Conservation (phyloP, 1,140 invertebrate species). For the Halictus rubicundus region DNA sequence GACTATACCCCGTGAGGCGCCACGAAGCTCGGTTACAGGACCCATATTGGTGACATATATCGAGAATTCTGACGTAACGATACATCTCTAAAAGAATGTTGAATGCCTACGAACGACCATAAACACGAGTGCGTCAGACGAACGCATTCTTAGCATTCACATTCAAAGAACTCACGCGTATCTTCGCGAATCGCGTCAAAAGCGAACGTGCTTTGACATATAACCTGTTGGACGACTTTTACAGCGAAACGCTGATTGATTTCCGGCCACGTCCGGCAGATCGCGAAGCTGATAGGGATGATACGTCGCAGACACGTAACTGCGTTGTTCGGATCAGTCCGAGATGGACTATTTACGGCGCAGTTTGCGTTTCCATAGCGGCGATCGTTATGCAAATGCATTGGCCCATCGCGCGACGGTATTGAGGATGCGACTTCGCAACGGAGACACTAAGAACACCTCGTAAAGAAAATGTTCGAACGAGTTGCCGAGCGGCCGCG, state of each 20-base stretch:
- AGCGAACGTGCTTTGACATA: no score
- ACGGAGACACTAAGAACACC: background rate
- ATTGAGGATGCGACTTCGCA: background rate
- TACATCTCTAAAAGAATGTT: no score
- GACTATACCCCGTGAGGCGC: no score
- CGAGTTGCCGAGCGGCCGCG: background rate
- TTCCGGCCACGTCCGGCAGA: background rate
- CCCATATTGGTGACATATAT: no score
- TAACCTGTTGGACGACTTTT: no score
- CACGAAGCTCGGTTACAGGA: no score
- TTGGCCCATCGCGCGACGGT: background rate
- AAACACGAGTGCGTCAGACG: no score
- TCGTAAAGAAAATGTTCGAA: background rate
- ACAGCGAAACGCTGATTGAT: background rate
- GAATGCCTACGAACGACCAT: no score
- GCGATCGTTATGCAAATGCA: constrained; percentile 32
- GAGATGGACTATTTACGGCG: constrained; percentile 16
- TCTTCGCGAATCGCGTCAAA: no score
- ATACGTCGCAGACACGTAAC: constrained; percentile 5
- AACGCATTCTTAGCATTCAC: no score
- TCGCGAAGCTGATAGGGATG: background rate
- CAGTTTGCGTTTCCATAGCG: constrained; percentile 9
- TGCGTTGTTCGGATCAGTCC: background rate
- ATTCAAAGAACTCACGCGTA: no score
- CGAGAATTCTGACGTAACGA: no score